Evolutionary conservation across 1,140 invertebrate genomes (phyloP).

Genomic region (Atta cephalotes): DNA sequence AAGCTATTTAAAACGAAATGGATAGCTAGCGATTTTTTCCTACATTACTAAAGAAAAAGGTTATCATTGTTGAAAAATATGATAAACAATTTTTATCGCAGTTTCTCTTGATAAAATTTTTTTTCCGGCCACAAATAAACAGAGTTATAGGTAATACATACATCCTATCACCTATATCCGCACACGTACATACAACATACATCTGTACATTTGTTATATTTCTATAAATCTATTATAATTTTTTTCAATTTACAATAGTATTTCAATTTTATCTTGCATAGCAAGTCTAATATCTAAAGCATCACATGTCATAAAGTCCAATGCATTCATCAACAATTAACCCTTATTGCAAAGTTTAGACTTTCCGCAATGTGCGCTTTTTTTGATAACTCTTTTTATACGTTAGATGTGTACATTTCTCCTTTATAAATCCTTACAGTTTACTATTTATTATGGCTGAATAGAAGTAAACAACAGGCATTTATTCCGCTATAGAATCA

Average conservation of each 20-base stretch:
- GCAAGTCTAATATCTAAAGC: conserved; percentile 72
- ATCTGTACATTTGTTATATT: conserved; percentile 43
- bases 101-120: conserved; percentile 16
- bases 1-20: conserved; percentile 49
- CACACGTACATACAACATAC: conserved; percentile 1
- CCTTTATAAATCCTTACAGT: conserved; percentile 12
- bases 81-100: conserved; percentile 38
- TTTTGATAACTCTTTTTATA: conserved; percentile 32
- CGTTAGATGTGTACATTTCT: not conserved
- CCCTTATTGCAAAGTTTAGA: conserved; percentile 74
- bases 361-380: conserved; percentile 68
- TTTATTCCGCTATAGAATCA: conserved; percentile 16
- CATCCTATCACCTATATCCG: conserved; percentile 40
- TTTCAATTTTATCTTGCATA: conserved; percentile 76
- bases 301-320: conserved; percentile 67
- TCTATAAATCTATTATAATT: conserved; percentile 40
- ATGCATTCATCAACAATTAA: conserved; percentile 73
- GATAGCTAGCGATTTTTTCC: not conserved
- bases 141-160: conserved; percentile 53
- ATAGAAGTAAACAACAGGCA: not conserved
- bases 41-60: conserved; percentile 61
- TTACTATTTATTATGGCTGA: not conserved
- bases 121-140: conserved; percentile 40
- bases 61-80: conserved; percentile 72
- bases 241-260: conserved; percentile 61